Evolutionary conservation across 2,888 invertebrate genomes (phyloP), one percentile per base, ranked within the genome.

Genomic region (Macroteleia sp.): DNA sequence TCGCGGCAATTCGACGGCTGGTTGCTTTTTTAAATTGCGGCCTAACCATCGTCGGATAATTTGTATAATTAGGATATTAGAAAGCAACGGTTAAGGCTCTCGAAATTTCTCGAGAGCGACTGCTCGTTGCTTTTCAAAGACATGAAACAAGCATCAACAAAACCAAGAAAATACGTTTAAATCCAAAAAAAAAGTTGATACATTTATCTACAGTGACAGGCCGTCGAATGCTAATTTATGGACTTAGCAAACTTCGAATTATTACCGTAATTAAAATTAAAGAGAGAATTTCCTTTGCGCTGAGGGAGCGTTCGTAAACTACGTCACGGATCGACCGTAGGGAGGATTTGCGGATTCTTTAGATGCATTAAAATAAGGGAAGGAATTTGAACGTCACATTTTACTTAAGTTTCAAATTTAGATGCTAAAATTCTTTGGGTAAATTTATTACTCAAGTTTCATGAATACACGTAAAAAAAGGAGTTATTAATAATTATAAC

Each of bases 61-160:
- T 52, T 52, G 52, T 64, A 64, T 52, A 64, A 64, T 64, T 64
- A n/a, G n/a, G n/a, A n/a, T n/a, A n/a, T n/a, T n/a, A n/a, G n/a
- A n/a, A n/a, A n/a, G n/a, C n/a, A n/a, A n/a, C n/a, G n/a, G n/a
- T n/a, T n/a, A n/a, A n/a, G n/a, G n/a, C n/a, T n/a, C n/a, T n/a
- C n/a, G n/a, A n/a, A n/a, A n/a, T n/a, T n/a, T n/a, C n/a, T n/a
- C n/a, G n/a, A n/a, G n/a, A n/a, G n/a, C n/a, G n/a, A n/a, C n/a
- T n/a, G n/a, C n/a, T n/a, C n/a, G n/a, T n/a, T n/a, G n/a, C n/a
- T n/a, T n/a, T n/a, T n/a, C n/a, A n/a, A n/a, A n/a, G n/a, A n/a
- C n/a, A n/a, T n/a, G n/a, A n/a, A n/a, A n/a, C n/a, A n/a, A n/a
- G n/a, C n/a, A n/a, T 46, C 16, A 14, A 64, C 6, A 25, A 25